Evolutionary conservation across 2,888 invertebrate species (phyloP).

Genomic region (Tortricodes alternella): DNA sequence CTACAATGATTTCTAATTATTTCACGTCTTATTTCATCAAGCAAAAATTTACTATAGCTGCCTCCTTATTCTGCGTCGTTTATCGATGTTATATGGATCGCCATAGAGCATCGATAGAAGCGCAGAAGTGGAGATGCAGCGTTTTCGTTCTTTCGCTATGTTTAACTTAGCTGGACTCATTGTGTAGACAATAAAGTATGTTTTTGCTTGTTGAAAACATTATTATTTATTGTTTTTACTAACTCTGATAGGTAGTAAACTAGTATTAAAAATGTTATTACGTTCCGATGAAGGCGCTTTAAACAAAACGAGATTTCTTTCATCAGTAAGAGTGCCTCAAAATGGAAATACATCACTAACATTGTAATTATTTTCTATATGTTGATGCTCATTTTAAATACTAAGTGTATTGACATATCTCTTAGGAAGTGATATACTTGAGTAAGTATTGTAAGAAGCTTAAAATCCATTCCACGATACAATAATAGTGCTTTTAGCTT

Average conservation of each 20-base stretch:
- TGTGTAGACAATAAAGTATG: constrained; percentile 28
- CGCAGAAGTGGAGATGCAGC: constrained; percentile 23
- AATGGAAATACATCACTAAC: not conserved
- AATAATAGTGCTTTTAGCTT: too few relatives aligned
- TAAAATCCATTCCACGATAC: constrained; percentile 2
- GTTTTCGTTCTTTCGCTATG: constrained; percentile 14
- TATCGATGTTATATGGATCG: constrained; percentile 10
- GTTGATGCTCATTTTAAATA: constrained; percentile 38
- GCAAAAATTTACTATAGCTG: constrained; percentile 29
- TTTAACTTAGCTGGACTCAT: constrained; percentile 11
- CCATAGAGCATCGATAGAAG: constrained; percentile 15
- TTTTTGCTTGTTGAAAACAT: constrained; percentile 32
- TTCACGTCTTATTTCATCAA: constrained; percentile 21
- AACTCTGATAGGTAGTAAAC: constrained; percentile 24
- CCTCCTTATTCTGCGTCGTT: constrained; percentile 22
- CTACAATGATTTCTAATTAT: constrained; percentile 11
- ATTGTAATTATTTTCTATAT: constrained; percentile 2
- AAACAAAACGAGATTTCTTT: not conserved
- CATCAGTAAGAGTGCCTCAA: not conserved
- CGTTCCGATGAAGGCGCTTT: not conserved
- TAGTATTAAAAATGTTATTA: constrained; percentile 7
- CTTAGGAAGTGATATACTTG: constrained; percentile 34
- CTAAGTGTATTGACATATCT: constrained; percentile 33
- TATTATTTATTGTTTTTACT: constrained; percentile 31
- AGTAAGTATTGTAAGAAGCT: constrained; percentile 31